These are phyloP conservation scores for Leptothorax acervorum DNA, from an alignment of 2,888 invertebrate species.

Conservation along the genomic window DNA sequence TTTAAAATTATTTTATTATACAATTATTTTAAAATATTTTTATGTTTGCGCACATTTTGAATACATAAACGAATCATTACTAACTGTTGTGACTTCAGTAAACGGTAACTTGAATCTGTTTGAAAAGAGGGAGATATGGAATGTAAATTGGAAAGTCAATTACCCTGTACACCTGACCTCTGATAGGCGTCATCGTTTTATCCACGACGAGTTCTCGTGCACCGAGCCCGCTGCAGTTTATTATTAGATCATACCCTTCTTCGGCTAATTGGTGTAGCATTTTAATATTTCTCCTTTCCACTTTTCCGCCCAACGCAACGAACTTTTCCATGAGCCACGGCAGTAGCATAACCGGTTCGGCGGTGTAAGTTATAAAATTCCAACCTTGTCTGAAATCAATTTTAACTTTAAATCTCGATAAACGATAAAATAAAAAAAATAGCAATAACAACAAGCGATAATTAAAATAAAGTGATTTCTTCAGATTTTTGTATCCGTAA, in stretches of 20 bases:
- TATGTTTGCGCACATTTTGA: neutral
- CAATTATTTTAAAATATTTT: neutral
- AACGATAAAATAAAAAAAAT: neutral
- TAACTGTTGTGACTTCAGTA: neutral
- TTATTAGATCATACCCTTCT: conserved; percentile 89
- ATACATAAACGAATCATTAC: neutral
- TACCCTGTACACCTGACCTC: conserved; percentile 92
- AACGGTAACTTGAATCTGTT: neutral
- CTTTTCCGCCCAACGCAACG: conserved; percentile 87
- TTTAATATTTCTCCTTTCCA: conserved; percentile 86
- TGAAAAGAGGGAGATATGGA: neutral
- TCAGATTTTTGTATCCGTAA: neutral
- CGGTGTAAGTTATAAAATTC: conserved; percentile 89
- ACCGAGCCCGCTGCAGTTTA: conserved; percentile 93
- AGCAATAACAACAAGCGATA: neutral
- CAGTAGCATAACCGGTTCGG: conserved; percentile 89
- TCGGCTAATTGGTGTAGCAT: conserved; percentile 86
- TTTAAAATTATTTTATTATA: too few relatives aligned
- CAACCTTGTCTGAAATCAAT: conserved; percentile 87
- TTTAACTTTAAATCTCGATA: neutral
- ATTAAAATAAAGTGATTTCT: neutral
- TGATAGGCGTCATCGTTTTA: conserved; percentile 88
- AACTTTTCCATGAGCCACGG: conserved; percentile 90
- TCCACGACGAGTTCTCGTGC: conserved; percentile 89
- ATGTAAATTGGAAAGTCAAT: conserved; percentile 54